Conservation (phyloP, 2,888 invertebrate genomes). For the Fissipunctia ypsillon region DNA sequence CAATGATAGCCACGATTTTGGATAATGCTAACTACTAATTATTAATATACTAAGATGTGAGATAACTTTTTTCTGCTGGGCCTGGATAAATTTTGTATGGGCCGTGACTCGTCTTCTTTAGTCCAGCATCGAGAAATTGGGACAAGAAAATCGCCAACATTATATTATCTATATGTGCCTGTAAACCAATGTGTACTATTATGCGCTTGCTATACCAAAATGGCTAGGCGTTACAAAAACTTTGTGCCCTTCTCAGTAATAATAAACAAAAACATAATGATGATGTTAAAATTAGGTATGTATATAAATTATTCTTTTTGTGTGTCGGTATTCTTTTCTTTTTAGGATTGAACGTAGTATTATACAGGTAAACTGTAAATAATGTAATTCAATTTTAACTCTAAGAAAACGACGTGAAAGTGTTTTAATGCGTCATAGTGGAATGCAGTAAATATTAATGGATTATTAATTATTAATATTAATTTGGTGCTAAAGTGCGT, state of each 20-base stretch:
- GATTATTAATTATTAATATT: too few species aligned
- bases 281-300: background rate
- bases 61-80: too few species aligned
- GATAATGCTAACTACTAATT: too few species aligned
- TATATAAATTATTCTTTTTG: background rate
- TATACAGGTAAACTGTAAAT: background rate
- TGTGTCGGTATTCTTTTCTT: background rate
- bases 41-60: too few species aligned
- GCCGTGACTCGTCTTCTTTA: too few species aligned
- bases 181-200: background rate
- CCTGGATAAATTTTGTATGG: too few species aligned
- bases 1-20: too few species aligned
- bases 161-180: too few species aligned
- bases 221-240: slow-evolving; percentile 16
- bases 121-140: too few species aligned
- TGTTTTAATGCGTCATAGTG: background rate
- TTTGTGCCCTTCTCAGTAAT: background rate
- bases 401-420: background rate
- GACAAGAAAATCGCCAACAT: too few species aligned
- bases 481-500: background rate
- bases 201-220: slow-evolving; percentile 28
- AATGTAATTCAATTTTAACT: background rate
- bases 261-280: background rate
- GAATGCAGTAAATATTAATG: background rate
- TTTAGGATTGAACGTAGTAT: background rate